These are phyloP conservation scores for Drosophila neotestacea DNA, from an alignment of 2,888 invertebrate species.

Conservation along the genomic window DNA sequence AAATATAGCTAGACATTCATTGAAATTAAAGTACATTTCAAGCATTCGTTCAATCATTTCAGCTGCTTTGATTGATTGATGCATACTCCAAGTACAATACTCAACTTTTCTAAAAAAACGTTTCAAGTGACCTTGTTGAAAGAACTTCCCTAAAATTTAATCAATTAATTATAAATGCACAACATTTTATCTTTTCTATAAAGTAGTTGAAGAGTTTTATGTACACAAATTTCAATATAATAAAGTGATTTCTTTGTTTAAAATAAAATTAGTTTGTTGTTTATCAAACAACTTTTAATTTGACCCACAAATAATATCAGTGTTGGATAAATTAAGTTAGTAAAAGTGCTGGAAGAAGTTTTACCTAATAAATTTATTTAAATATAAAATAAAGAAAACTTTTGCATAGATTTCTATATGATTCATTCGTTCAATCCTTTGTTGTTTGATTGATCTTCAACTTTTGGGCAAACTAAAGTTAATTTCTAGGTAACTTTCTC, in stretches of 20 bases:
- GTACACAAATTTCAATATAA: background rate
- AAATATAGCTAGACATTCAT: background rate
- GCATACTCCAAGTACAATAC: background rate
- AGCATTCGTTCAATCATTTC: background rate
- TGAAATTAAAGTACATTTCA: background rate
- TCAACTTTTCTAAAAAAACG: no score
- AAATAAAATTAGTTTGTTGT: no score
- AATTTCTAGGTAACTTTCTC: conserved; percentile 33
- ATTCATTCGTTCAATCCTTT: background rate
- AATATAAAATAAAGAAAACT: background rate
- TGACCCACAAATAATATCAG: background rate
- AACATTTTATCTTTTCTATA: no score
- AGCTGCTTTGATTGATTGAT: background rate
- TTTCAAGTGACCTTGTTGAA: no score
- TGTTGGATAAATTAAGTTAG: background rate
- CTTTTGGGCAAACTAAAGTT: background rate
- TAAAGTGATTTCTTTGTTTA: background rate
- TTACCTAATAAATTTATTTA: background rate
- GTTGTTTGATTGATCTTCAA: conserved; percentile 1
- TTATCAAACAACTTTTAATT: background rate
- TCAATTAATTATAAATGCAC: no score
- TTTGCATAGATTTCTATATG: background rate
- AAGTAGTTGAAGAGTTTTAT: no score
- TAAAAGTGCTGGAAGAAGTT: background rate
- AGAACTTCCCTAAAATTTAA: no score